Base-by-base conservation (phyloP, 2,113 vertebrate genomes). In the Chaetops frenatus region DNA sequence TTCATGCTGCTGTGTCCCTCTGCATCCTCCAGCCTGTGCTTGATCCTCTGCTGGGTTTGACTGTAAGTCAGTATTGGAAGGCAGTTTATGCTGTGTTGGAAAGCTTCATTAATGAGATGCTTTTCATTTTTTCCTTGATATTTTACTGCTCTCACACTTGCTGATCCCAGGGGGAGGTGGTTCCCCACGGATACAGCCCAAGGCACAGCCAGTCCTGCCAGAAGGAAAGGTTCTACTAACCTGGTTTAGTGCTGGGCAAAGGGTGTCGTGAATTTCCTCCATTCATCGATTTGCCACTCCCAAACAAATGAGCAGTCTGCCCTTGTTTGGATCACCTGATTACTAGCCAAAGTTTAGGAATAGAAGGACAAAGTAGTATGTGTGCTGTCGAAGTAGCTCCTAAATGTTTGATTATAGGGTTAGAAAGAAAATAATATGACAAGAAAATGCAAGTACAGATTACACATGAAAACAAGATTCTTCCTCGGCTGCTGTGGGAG, bases 341-440 rank as follows among this genome's bases (percentile, higher is more conserved):
- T 79, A 62, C 65, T 28, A 81, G 61, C 51, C 87, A 67, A 67
- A 91, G 81, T 64, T 84, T 87, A 85, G 81, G 73, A 88, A 84
- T 36, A 84, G 84, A 95, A 90, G 50, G 81, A 45, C 42, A 76
- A 82, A 93, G 50, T 54, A 24, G 19, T 51, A 31, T 27, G 66
- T 85, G 50, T 87, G 22, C 66, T 92, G 84, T 78, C 19, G 6
- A 62, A 92, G 69, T 27, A 31, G 60, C 61, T 20, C 20, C 62
- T 87, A 48, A 82, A 51, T 0, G 1, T 60, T 56, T 92, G 73
- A 94, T 96, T 74, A 84, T 3, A 87, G 87, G 69, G 53, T 67
- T 91, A 48, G 78, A 33, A 84, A 23, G 86, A 78, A 94, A 91
- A 86, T 62, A 4, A 2, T 51, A 84, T 12, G 69, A 65, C 9